A percentile compares a stretch with the other conserved stretches of the same genome.
Conservation (phyloP, 1,140 invertebrate genomes). For the Drosophila dunni region DNA sequence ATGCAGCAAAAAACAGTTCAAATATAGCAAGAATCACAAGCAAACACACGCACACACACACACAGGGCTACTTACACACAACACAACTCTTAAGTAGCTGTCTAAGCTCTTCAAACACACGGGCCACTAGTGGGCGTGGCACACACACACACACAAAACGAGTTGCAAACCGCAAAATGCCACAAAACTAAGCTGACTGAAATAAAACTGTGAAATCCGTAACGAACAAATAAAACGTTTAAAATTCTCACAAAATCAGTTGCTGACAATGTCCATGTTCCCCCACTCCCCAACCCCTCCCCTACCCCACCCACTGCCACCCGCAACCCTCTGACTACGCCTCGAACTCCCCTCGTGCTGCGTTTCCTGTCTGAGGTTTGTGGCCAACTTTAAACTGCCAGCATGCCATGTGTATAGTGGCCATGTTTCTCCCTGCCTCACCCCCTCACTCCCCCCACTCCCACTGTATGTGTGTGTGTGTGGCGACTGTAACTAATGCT, state of each 20-base stretch:
- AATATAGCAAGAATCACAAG: conserved; percentile 17
- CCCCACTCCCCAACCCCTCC: neutral
- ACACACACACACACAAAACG: conserved; percentile 25
- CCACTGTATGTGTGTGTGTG: conserved; percentile 14
- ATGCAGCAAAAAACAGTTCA: conserved; percentile 1
- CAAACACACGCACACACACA: neutral
- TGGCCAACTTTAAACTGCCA: conserved; percentile 75
- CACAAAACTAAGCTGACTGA: conserved; percentile 71
- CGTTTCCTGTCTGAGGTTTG: conserved; percentile 56
- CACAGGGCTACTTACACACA: neutral
- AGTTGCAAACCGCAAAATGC: conserved; percentile 51
- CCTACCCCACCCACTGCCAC: neutral
- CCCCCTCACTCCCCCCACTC: neutral
- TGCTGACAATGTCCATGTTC: conserved; percentile 66
- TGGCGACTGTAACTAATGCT: conserved; percentile 78
- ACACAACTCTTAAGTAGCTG: conserved; percentile 47
- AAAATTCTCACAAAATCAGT: conserved; percentile 74
- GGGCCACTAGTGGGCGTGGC: conserved; percentile 15
- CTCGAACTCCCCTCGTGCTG: neutral
- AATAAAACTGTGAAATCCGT: conserved; percentile 48
- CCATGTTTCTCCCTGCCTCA: neutral
- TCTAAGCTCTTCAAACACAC: conserved; percentile 41
- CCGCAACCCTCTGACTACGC: no score
- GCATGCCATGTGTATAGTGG: conserved; percentile 43
- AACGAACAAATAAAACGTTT: conserved; percentile 78